These are phyloP conservation scores for Cheilosia variabilis DNA, from an alignment of 2,888 invertebrate species.

Conservation along the genomic window DNA sequence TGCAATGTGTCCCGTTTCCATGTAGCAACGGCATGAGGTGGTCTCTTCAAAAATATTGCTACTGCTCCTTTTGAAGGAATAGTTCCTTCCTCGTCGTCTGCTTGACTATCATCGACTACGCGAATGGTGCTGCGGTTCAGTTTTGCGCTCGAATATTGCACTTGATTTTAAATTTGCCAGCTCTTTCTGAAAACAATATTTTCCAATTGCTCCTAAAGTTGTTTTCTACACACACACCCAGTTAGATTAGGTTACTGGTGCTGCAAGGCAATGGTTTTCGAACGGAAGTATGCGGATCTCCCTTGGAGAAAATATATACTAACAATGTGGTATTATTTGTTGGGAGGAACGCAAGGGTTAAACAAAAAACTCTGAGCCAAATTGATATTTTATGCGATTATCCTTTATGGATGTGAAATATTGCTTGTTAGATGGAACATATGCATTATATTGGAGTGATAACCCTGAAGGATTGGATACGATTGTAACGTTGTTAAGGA, in stretches of 20 bases:
- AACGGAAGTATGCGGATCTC: conserved; percentile 11
- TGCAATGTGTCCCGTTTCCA: conserved; percentile 44
- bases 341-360: conserved; percentile 31
- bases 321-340: conserved; percentile 17
- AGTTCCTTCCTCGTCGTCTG: not conserved
- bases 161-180: conserved; percentile 61
- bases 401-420: conserved; percentile 61
- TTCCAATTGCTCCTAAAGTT: conserved; percentile 40
- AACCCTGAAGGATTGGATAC: not conserved
- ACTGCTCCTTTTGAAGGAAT: conserved; percentile 7
- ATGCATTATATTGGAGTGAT: conserved; percentile 4
- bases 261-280: not conserved
- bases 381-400: conserved; percentile 73
- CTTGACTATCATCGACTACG: conserved; percentile 20
- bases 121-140: conserved; percentile 37
- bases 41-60: not conserved
- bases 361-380: conserved; percentile 41
- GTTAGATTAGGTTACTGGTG: conserved; percentile 29
- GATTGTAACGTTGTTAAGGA: not conserved
- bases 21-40: conserved; percentile 24
- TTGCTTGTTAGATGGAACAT: conserved; percentile 50
- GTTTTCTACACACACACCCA: conserved; percentile 33
- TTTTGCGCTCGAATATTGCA: conserved; percentile 63
- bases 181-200: conserved; percentile 51
- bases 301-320: not conserved